Evolutionary conservation across 2,888 invertebrate species (phyloP), one percentile per base, ranked within the genome.

Genomic region (Anodontia alba): DNA sequence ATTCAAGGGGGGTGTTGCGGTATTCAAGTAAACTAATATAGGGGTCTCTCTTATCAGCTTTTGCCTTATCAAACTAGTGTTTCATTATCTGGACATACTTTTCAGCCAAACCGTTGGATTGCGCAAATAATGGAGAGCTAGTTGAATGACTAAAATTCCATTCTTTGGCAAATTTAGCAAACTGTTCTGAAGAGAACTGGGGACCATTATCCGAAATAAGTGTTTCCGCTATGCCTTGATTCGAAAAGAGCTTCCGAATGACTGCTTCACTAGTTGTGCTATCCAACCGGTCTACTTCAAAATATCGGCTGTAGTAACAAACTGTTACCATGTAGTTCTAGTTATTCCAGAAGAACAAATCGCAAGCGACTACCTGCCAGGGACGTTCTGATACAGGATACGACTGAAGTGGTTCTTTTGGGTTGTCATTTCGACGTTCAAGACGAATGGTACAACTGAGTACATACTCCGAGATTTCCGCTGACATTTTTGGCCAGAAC

Each of bases 281-380:
- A 8, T 36, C 57, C 7, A 87, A 68, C 0, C 15, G 23, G 20
- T 73, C 74, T 15, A 88, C 68, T 75, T 88, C 88, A 20, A 83
- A 86, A 73, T 76, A 88, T 54, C 88, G 81, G 5, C 67, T 74
- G 72, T 80, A 86, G 31, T 77, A 83, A 38, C 85, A 84, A 0
- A 84, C 70, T 0, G 80, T 81, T 1, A 87, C 26, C 15, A 83
- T 29, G 42, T 86, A 84, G 20, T 49, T 20, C 20, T 49, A 5
- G 3, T 20, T 20, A 5, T 49, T 20, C 12, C 8, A 49, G 20
- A 20, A 49, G 49, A 62, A 49, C 12, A 49, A 20, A 20, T 49
- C n/a, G 8, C 12, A 49, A 5, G 12, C 49, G 49, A 49, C 49
- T 20, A 15, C 20, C 20, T 49, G 49, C 49, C n/a, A 49, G 3